phyloP scores from a whole-genome alignment of 2,113 vertebrate species.

The Guaruba guarouba region DNA sequence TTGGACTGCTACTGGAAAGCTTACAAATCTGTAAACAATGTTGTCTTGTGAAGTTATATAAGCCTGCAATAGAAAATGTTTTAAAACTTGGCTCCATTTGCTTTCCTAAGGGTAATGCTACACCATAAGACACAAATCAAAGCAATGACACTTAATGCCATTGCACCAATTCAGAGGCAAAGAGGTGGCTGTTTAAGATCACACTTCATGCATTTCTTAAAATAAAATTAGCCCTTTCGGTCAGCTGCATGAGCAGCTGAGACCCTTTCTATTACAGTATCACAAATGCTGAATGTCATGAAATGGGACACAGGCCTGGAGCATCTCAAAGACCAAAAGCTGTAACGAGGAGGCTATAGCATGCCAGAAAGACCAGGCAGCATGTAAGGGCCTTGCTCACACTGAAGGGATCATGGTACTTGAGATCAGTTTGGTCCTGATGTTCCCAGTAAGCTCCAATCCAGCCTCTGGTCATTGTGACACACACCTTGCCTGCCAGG shows the following conservation, averaged over 20 bases:
- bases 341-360: not conserved
- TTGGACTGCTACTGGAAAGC: not conserved
- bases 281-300: not conserved
- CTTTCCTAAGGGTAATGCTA: not conserved
- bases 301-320: not conserved
- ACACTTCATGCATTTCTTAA: not conserved
- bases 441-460: not conserved
- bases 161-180: not conserved
- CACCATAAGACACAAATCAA: not conserved
- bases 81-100: not conserved
- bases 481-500: not conserved
- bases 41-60: not conserved
- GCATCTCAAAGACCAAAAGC: not conserved
- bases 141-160: not conserved
- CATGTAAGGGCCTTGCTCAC: not conserved
- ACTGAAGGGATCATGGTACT: rapidly evolving
- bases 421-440: not conserved
- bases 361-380: not conserved
- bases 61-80: not conserved
- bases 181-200: not conserved
- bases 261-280: not conserved
- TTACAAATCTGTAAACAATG: not conserved
- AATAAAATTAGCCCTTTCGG: not conserved
- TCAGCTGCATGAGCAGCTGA: not conserved
- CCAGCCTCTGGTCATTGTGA: not conserved